phyloP scores from a whole-genome alignment of 2,113 vertebrate species.

The Bos javanicus region DNA sequence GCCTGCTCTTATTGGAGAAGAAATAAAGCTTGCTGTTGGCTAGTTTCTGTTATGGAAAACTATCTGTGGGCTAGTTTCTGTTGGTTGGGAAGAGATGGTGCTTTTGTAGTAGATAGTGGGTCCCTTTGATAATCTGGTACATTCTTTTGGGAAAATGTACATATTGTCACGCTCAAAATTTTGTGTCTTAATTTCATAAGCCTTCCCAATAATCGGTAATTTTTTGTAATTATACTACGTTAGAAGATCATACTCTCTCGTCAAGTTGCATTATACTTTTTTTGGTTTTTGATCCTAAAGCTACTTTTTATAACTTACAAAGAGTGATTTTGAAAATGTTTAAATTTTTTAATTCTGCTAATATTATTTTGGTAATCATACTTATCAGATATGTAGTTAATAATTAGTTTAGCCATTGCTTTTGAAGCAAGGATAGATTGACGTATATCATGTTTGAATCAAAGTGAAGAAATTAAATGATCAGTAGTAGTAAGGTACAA shows the following conservation, averaged over 20 bases:
- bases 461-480: constrained; percentile 11
- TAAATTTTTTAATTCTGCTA: neutral
- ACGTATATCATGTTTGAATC: neutral
- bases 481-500: neutral
- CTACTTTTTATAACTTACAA: neutral
- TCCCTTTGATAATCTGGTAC: neutral
- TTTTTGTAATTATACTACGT: constrained; percentile 31
- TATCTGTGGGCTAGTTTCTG: neutral
- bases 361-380: constrained; percentile 5
- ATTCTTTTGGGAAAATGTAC: neutral
- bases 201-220: neutral
- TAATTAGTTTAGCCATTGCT: neutral
- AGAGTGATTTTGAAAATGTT: neutral
- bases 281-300: neutral
- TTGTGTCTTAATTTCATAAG: constrained; percentile 10
- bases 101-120: neutral
- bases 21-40: neutral
- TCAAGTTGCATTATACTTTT: neutral
- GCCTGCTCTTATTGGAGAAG: constrained; percentile 39
- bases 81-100: neutral
- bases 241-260: neutral
- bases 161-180: neutral
- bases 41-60: constrained; percentile 11
- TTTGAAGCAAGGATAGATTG: neutral
- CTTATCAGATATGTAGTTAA: neutral